These are phyloP conservation scores for Apistogramma diplotaenia DNA, from an alignment of 2,113 vertebrate species.

Conservation along the genomic window DNA sequence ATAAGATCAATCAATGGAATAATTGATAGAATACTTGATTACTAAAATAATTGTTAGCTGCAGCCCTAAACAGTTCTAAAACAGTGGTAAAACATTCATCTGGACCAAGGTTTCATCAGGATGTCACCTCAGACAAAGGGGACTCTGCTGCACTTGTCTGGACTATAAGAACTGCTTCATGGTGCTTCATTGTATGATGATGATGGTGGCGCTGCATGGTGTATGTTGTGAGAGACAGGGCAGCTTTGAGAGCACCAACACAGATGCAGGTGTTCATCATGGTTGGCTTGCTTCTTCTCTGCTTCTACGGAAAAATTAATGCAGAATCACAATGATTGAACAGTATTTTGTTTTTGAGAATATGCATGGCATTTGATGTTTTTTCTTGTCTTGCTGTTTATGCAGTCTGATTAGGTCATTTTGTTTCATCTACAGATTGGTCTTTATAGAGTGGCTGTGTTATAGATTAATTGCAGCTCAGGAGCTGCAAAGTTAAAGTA, in stretches of 20 bases:
- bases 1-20: too few species aligned
- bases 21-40: too few species aligned
- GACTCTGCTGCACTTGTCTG: neutral
- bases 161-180: neutral
- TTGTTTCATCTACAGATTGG: neutral
- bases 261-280: neutral
- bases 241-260: too few species aligned
- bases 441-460: neutral
- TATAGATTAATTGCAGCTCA: conserved; percentile 13
- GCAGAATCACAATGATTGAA: neutral
- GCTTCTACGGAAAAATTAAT: neutral
- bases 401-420: neutral
- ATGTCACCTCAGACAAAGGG: neutral
- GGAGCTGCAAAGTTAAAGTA: conserved; percentile 33
- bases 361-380: neutral
- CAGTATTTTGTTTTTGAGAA: neutral
- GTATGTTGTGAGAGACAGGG: neutral
- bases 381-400: neutral
- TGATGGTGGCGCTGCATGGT: neutral
- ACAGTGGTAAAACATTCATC: neutral
- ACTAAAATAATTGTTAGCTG: too few species aligned
- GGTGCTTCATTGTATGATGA: neutral
- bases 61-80: too few species aligned
- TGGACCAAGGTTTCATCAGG: neutral
- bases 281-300: neutral